These are phyloP conservation scores for Anabas testudineus DNA, from an alignment of 2,797 vertebrate species.

Conservation along the genomic window DNA sequence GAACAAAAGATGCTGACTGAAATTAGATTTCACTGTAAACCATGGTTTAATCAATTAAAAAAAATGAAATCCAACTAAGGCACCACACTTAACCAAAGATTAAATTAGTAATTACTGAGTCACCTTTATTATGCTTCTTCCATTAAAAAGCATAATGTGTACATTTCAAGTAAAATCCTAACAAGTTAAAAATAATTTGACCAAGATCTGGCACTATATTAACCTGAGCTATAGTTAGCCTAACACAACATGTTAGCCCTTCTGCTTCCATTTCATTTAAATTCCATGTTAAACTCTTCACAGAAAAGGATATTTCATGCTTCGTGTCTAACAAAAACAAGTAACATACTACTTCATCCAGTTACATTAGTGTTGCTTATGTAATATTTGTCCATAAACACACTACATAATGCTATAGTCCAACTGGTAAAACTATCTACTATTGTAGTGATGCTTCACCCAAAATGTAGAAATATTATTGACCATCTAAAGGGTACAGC, in stretches of 20 bases:
- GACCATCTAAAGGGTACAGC: slow-evolving; percentile 17
- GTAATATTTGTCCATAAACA: background rate
- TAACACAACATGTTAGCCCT: slow-evolving; percentile 13
- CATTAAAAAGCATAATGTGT: background rate
- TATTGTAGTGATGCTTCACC: background rate
- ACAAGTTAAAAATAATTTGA: slow-evolving; percentile 16
- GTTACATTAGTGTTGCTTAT: slow-evolving; percentile 39
- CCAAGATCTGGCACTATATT: slow-evolving; percentile 8
- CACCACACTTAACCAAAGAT: background rate
- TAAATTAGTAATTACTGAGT: slow-evolving; percentile 29
- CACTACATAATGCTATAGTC: slow-evolving; percentile 1
- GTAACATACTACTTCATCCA: slow-evolving; percentile 7
- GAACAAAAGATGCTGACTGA: slow-evolving; percentile 29
- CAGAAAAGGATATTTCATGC: background rate
- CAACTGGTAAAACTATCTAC: background rate
- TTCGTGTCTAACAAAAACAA: slow-evolving; percentile 11
- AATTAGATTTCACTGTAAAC: slow-evolving; percentile 6
- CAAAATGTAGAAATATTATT: slow-evolving; percentile 29
- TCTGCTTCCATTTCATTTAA: slow-evolving; percentile 16
- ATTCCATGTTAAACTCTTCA: background rate
- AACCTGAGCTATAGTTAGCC: slow-evolving; percentile 45
- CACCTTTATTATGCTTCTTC: background rate
- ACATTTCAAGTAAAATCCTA: slow-evolving; percentile 43
- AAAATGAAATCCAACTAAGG: slow-evolving; percentile 1
- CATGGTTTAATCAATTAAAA: slow-evolving; percentile 7